phyloP scores from a whole-genome alignment of 2,113 vertebrate species.

The Phaetusa simplex region DNA sequence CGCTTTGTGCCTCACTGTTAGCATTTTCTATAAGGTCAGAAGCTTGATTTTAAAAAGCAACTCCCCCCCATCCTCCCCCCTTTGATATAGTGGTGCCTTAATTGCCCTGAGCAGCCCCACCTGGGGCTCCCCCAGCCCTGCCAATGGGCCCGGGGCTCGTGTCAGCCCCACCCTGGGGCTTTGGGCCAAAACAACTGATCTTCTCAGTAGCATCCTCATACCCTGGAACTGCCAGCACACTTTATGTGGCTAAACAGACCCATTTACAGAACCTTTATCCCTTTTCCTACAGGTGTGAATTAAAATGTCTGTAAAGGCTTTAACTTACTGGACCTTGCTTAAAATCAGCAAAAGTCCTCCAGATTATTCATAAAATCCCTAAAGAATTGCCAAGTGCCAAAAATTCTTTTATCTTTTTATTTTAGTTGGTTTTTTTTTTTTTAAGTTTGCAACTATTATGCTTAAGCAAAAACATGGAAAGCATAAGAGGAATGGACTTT shows the following conservation, averaged over 20 bases:
- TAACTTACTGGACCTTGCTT: neutral
- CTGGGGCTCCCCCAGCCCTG: neutral
- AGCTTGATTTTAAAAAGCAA: accelerated
- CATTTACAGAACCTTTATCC: neutral
- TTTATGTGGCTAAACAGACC: neutral
- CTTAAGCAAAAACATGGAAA: neutral
- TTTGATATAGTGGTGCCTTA: neutral
- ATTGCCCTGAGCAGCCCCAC: neutral
- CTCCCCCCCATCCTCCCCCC: accelerated
- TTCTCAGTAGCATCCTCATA: neutral
- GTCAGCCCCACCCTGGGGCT: neutral
- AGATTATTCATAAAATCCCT: neutral
- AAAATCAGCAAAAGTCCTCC: neutral
- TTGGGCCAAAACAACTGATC: neutral
- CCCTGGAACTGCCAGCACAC: neutral
- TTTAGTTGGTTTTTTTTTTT: neutral
- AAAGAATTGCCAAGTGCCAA: neutral
- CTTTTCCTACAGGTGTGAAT: neutral
- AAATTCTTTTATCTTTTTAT: neutral
- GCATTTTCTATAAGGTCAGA: accelerated
- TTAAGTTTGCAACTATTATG: neutral
- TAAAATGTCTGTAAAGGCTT: neutral
- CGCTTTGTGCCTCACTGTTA: accelerated
- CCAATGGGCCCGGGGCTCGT: accelerated
- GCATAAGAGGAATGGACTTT: neutral